A percentile compares a stretch with the other conserved stretches of the same genome.
phyloP scores from a whole-genome alignment of 35 echinoderm and acorn worm species.

The Lytechinus variegatus region DNA sequence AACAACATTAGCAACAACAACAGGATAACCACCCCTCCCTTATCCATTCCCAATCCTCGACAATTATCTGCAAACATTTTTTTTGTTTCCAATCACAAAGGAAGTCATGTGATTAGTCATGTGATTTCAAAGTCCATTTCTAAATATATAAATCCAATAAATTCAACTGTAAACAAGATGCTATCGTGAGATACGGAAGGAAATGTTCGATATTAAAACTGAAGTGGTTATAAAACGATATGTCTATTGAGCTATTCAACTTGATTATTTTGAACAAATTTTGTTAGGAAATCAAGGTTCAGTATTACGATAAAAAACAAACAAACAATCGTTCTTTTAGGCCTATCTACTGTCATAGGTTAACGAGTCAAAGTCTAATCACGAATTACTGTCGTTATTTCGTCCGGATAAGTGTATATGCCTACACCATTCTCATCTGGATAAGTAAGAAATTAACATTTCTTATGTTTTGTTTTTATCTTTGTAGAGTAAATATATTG shows the following conservation, averaged over 20 bases:
- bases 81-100: too few species aligned
- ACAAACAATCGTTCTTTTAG: too few species aligned
- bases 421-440: not conserved
- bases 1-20: too few species aligned
- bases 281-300: not conserved
- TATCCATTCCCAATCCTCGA: not conserved
- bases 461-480: not conserved
- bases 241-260: not conserved
- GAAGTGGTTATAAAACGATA: not conserved
- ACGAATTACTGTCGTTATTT: too few species aligned
- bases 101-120: too few species aligned
- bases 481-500: not conserved
- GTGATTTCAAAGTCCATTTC: too few species aligned
- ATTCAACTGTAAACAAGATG: too few species aligned
- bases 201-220: not conserved
- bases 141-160: too few species aligned
- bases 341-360: not conserved
- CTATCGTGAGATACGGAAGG: not conserved
- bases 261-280: not conserved
- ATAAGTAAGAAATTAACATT: not conserved
- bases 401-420: not conserved
- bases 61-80: too few species aligned
- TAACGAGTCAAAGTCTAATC: not conserved
- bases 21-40: not conserved
- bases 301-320: not conserved